Conservation (phyloP, 2,888 invertebrate genomes). For the Lochmaea capreae region DNA sequence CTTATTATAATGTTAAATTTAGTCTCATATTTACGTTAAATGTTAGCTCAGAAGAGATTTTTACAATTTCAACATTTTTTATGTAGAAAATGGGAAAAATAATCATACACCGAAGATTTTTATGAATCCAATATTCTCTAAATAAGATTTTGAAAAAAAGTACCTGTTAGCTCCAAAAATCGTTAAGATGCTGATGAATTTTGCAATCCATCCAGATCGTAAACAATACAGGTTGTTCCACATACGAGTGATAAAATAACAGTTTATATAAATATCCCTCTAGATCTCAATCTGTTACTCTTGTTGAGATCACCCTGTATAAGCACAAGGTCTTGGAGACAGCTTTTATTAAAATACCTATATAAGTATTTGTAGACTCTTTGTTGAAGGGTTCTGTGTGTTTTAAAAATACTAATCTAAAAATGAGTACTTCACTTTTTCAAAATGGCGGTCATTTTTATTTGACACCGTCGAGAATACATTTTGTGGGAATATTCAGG, state of each 20-base stretch:
- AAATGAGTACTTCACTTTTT: background rate
- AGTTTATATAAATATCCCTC: background rate
- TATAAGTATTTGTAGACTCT: background rate
- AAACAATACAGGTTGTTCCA: conserved; percentile 2
- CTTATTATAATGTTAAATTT: background rate
- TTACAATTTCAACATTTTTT: no score
- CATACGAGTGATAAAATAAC: background rate
- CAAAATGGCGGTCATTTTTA: background rate
- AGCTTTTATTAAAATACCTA: no score
- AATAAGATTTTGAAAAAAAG: background rate
- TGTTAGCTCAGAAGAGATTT: background rate
- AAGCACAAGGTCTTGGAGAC: background rate
- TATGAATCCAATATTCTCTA: background rate
- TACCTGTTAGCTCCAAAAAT: background rate
- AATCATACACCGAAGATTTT: no score
- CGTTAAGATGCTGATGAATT: background rate
- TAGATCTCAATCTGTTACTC: background rate
- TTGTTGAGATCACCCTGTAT: background rate
- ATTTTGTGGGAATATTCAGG: no score
- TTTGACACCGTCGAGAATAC: background rate
- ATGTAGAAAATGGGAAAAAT: no score
- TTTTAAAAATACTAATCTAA: background rate
- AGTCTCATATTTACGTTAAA: background rate
- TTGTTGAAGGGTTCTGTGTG: background rate
- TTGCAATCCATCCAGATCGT: background rate